Base-by-base conservation (phyloP, 2,797 vertebrate species). In the Sebastes ruberrimus region DNA sequence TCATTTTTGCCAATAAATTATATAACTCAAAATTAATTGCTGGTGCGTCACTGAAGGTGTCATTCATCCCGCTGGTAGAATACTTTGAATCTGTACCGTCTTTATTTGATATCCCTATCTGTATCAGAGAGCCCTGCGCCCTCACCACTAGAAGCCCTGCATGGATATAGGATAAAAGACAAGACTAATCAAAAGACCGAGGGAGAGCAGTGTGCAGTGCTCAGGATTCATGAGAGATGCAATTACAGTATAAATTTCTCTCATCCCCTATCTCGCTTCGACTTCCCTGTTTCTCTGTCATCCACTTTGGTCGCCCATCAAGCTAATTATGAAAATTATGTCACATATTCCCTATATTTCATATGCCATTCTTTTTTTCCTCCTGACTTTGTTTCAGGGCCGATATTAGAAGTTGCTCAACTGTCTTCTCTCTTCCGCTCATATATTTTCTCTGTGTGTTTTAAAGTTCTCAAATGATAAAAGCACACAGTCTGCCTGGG, bases 101-200 rank as follows among this genome's bases (percentile, higher is more conserved):
- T 59, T 46, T 74, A 25, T 83, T 61, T 57, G 32, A 60, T 60
- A 67, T 33, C 7, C 38, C 22, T 69, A 10, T 86, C 20, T 71
- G 30, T 80, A 71, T 66, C 42, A 71, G 8, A 64, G 35, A 76
- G 57, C 28, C 23, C 27, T 32, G 18, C 23, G 10, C 33, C 52
- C 25, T 53, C 18, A 68, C 16, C 23, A 32, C 64, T 63, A 81
- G 30, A 67, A 76, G 52, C 42, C 10, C 35, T 64, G 59, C 70
- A 71, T 72, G 33, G 65, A 55, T 71, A 61, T 42, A 81, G 69
- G 78, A 93, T 88, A 81, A 92, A 94, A 92, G 86, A 80, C 22
- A 38, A 42, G 62, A 32, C 57, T 63, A 75, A 83, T 87, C 78
- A 90, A 91, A 93, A 83, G 82, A 79, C 38, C 64, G 46, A 72